Conservation (phyloP, 2,888 invertebrate species). For the Agrochola macilenta region DNA sequence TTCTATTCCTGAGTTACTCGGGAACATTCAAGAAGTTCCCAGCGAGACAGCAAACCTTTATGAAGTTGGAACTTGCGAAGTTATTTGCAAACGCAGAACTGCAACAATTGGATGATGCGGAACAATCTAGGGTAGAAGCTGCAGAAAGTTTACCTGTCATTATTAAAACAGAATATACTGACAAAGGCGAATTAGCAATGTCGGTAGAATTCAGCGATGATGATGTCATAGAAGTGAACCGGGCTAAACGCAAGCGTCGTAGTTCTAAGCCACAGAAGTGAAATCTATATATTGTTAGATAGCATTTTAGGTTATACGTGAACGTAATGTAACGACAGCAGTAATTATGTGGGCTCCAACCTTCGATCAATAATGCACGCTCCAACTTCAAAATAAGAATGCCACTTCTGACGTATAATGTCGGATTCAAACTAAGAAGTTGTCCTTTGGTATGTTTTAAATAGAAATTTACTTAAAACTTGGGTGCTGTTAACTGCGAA, state of each 20-base stretch:
- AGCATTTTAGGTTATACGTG: background rate
- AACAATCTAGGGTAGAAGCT: background rate
- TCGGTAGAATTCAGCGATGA: conserved; percentile 12
- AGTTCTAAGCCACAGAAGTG: conserved; percentile 1
- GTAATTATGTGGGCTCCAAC: background rate
- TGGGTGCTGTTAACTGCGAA: background rate
- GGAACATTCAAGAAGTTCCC: conserved; percentile 67
- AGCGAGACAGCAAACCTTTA: conserved; percentile 56
- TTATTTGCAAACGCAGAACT: conserved; percentile 67
- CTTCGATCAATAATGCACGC: no score
- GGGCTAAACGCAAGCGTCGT: conserved; percentile 13
- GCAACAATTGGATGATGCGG: conserved; percentile 34
- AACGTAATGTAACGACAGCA: background rate
- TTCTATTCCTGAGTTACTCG: conserved; percentile 68
- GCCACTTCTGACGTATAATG: background rate
- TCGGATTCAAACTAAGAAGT: background rate
- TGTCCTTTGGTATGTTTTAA: background rate
- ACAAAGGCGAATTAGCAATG: conserved; percentile 5
- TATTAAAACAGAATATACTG: conserved; percentile 43
- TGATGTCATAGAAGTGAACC: conserved; percentile 1
- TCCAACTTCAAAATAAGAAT: background rate
- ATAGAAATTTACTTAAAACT: conserved; percentile 8
- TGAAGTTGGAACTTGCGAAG: conserved; percentile 70
- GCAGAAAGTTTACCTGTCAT: conserved; percentile 22
- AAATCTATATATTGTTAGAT: no score